Evolutionary conservation across 2,113 vertebrate genomes (phyloP), one percentile per base, ranked within the genome.

Genomic region (Ophiodon elongatus): DNA sequence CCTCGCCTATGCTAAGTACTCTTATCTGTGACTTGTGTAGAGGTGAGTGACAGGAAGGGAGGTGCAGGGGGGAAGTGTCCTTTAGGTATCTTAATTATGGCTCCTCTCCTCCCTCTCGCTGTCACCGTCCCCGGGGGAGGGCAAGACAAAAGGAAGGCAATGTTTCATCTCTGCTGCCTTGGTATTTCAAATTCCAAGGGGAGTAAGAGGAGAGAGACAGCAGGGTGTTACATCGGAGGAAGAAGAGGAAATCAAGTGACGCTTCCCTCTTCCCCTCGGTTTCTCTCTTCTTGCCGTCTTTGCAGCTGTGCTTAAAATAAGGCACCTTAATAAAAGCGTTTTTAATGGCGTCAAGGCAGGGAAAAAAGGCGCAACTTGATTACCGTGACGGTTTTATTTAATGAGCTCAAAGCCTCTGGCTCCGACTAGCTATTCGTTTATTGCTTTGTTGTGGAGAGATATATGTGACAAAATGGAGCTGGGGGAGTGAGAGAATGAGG

Each of bases 41-140:
- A 89, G 82, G 92, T 93, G 93, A 93, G 86, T 94, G 93, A 93
- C 94, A 94, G 89, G 81, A 82, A 88, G 84, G 84, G 82, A 87
- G 86, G 85, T 69, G 37, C 80, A 63, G 87, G 76, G 85, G 85
- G 89, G 85, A 89, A 90, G 91, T 93, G 92, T 94, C 92, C 91
- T 93, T 93, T 92, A 94, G 92, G 90, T 93, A 87, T 92, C 88
- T 94, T 94, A 92, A 94, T 95, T 94, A 94, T 87, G 90, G 82
- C 90, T 88, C 87, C 81, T 93, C 89, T 90, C 91, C 91, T 90
- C 92, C 90, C 82, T 90, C 91, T 92, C 59, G 71, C 92, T 93
- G 94, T 94, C 93, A 94, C 89, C 79, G 45, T 88, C 91, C 89
- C 88, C 88, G 29, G 76, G 91, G 89, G 91, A 91, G 90, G 88